These are phyloP conservation scores for Bathybates hornii DNA, from an alignment of 2,113 vertebrate genomes.

Conservation along the genomic window DNA sequence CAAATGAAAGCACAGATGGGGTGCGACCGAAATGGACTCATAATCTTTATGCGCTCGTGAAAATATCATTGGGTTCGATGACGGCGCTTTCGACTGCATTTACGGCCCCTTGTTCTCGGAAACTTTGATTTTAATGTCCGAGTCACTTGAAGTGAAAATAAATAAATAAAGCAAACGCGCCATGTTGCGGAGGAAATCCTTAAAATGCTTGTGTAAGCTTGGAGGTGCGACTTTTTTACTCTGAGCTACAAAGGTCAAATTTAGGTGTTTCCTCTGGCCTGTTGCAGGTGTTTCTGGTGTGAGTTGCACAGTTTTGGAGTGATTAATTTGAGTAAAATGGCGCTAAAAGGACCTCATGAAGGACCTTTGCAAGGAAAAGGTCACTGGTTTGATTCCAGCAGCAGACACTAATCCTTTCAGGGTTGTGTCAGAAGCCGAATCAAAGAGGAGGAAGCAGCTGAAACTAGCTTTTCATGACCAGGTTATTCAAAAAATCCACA, in stretches of 20 bases:
- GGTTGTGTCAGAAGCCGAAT: neutral
- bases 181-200: neutral
- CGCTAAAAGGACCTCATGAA: neutral
- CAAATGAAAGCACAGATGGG: conserved; percentile 67
- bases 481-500: neutral
- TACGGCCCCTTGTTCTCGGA: conserved; percentile 65
- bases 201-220: neutral
- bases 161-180: neutral
- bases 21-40: conserved; percentile 49
- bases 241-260: neutral
- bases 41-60: conserved; percentile 78
- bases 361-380: neutral
- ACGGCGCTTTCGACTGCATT: conserved; percentile 69
- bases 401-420: neutral
- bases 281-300: neutral
- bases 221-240: neutral
- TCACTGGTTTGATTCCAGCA: neutral
- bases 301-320: neutral
- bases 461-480: neutral
- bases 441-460: neutral
- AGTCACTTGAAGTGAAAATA: conserved; percentile 1
- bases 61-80: conserved; percentile 77
- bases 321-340: neutral
- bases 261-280: neutral
- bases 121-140: conserved; percentile 58